phyloP scores from a whole-genome alignment of 2,797 vertebrate genomes.

The Enteromius radiatus region DNA sequence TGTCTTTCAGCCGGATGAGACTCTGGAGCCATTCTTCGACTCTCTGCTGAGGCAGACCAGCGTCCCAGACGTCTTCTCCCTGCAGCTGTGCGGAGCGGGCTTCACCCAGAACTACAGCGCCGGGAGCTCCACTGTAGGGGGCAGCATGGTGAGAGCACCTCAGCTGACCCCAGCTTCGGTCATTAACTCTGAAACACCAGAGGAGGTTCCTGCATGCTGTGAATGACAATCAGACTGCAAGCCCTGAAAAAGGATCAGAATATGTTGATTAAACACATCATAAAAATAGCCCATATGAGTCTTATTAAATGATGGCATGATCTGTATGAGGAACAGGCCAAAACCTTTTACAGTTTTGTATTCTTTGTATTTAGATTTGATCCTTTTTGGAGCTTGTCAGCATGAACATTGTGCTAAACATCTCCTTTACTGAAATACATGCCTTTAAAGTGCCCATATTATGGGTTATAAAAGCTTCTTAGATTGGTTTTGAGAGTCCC shows the following conservation, averaged over 20 bases:
- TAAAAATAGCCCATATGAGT: not conserved
- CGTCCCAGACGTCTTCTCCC: conserved; percentile 93
- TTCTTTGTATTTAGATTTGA: not conserved
- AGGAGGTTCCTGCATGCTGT: too few relatives aligned
- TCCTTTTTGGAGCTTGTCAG: not conserved
- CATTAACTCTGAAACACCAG: not conserved
- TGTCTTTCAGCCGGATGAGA: conserved; percentile 87
- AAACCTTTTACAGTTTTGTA: too few relatives aligned
- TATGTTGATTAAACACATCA: not conserved
- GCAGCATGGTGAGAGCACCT: conserved; percentile 90
- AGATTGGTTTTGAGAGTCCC: too few relatives aligned
- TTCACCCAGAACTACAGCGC: conserved; percentile 90
- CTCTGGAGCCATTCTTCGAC: conserved; percentile 96
- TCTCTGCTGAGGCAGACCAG: conserved; percentile 93
- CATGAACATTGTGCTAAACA: not conserved
- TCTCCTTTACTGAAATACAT: not conserved
- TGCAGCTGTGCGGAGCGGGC: conserved; percentile 93
- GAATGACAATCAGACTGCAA: not conserved
- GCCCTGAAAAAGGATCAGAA: not conserved
- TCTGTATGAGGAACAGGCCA: not conserved
- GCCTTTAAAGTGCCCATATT: too few relatives aligned
- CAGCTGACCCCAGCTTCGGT: not conserved
- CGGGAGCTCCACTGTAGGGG: conserved; percentile 88
- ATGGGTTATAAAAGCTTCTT: too few relatives aligned
- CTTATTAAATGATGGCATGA: not conserved